Evolutionary conservation across 2,113 vertebrate genomes (phyloP).

Genomic region (Aythya baeri): DNA sequence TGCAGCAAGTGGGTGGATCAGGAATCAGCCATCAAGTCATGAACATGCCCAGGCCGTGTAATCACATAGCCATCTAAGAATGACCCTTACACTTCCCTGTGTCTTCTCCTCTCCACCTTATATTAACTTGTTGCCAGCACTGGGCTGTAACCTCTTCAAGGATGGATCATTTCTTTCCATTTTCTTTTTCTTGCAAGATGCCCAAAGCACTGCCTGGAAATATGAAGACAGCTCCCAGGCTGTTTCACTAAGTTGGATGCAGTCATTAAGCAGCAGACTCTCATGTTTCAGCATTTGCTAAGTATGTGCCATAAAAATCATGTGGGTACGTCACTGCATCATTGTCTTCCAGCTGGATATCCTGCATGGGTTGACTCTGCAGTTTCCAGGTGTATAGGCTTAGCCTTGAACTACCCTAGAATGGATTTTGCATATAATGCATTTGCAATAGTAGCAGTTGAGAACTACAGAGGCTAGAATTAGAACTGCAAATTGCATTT

Average conservation of each 20-base stretch:
- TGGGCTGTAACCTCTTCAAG: neutral
- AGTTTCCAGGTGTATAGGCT: neutral
- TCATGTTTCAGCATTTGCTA: neutral
- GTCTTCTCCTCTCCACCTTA: neutral
- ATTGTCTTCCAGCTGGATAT: neutral
- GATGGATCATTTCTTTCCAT: neutral
- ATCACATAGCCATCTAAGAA: neutral
- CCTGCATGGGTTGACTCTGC: neutral
- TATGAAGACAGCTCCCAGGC: neutral
- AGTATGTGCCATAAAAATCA: neutral
- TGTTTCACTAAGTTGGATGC: neutral
- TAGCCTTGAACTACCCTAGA: neutral
- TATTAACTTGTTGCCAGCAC: neutral
- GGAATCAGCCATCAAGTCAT: neutral
- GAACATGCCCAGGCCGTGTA: fast-evolving
- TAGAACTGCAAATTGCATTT: neutral
- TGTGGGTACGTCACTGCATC: neutral
- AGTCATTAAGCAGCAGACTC: neutral
- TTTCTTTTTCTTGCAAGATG: neutral
- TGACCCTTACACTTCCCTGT: neutral
- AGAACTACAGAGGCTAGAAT: neutral
- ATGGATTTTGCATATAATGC: neutral
- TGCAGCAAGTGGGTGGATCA: fast-evolving
- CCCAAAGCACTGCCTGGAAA: neutral
- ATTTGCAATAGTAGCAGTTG: neutral